Base-by-base conservation (phyloP, 2,888 invertebrate genomes). In the Cloeon dipterum region DNA sequence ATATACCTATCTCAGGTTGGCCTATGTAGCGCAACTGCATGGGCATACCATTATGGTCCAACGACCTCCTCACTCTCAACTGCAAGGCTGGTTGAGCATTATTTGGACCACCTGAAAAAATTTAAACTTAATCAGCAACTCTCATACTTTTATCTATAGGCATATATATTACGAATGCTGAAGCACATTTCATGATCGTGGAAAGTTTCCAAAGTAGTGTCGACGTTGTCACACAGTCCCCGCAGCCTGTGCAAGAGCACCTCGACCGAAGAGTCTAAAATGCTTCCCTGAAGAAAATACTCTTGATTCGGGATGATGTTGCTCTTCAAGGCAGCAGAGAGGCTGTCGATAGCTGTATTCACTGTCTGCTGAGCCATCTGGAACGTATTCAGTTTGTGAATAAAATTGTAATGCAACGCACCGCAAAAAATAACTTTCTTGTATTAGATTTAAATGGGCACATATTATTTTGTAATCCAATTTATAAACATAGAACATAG, bases 131-230 rank as follows among this genome's bases (percentile, higher is more conserved):
- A 4, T 36, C 21, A 20, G 19, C 16, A 37, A 16, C 11, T 7
- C 14, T 4, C 11, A 25, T 13, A 21, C 25, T 32, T 13, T 17
- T 25, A 20, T 18, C 17, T n/a, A 16, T 35, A 26, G n/a, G n/a
- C 19, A 17, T 39, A 20, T 14, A 20, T 41, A 46, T 47, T 46
- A 66, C 82, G 62, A 41, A 85, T 64, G 42, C 76, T 78, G 47
- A 83, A 79, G 53, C 82, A 88, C 51, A 88, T 75, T 65, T 93
- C 93, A 52, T 89, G 82, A 54, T 94, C 93, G 50, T 85, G 74
- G 55, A 93, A 94, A 1, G 76, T 73, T 55, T 93, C 91, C 1
- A 86, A 83, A 3, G 79, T 82, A 36, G 75, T 74, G 50, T 89
- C 85, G 2, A 85, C 82, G 59, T 85, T 85, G 49, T 94, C 93